Conservation (phyloP, 2,113 vertebrate genomes). For the Trochalopteron elliotii region DNA sequence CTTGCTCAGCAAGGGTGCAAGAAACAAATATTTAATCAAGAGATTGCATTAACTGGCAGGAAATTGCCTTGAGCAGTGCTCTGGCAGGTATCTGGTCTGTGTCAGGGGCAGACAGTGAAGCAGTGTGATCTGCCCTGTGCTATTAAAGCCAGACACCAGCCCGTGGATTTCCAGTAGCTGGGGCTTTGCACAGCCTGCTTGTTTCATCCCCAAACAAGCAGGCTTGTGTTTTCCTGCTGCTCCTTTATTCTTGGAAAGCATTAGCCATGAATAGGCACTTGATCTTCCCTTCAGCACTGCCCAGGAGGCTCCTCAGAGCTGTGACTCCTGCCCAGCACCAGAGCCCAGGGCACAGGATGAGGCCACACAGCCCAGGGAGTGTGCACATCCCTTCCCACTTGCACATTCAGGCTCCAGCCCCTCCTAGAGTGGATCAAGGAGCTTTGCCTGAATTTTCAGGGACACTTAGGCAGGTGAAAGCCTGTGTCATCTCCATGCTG, state of each 20-base stretch:
- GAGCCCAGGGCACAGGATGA: not conserved
- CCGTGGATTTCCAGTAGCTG: not conserved
- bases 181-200: not conserved
- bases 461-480: not conserved
- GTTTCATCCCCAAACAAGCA: constrained; percentile 13
- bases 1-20: constrained; percentile 63
- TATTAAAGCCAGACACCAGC: not conserved
- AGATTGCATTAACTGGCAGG: constrained; percentile 54
- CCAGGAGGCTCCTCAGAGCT: not conserved
- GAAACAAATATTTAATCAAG: constrained; percentile 56
- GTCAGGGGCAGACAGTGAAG: not conserved
- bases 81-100: constrained; percentile 58
- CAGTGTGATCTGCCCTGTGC: not conserved
- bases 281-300: not conserved
- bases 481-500: not conserved
- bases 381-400: not conserved
- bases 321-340: not conserved
- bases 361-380: not conserved
- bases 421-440: not conserved
- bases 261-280: not conserved
- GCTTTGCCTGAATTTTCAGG: not conserved
- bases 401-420: not conserved
- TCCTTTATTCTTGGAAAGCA: constrained; percentile 48
- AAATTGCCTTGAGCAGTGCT: constrained; percentile 57
- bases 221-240: not conserved